These are phyloP conservation scores for Hydropsyche tenuis DNA, from an alignment of 1,140 invertebrate species.

Conservation along the genomic window DNA sequence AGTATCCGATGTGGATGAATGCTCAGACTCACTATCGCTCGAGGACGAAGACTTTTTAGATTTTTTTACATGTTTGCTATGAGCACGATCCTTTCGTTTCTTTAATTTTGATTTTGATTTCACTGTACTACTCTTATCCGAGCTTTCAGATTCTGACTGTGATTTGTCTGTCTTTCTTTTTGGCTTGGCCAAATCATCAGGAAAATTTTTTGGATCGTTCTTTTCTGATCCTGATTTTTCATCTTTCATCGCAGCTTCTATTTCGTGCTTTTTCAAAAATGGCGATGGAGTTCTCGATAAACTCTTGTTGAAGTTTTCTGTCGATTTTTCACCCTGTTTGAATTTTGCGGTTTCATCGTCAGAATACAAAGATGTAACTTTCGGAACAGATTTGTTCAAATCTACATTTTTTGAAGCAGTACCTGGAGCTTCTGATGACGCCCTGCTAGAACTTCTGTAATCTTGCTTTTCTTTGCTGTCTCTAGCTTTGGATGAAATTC, in stretches of 20 bases:
- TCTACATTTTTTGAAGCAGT: constrained; percentile 52
- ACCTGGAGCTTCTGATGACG: constrained; percentile 56
- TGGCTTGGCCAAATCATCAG: constrained; percentile 34
- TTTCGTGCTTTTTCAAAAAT: constrained; percentile 78
- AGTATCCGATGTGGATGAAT: constrained; percentile 67
- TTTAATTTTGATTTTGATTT: constrained; percentile 62
- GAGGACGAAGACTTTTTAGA: constrained; percentile 60
- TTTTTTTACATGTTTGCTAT: constrained; percentile 62
- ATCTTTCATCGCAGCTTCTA: constrained; percentile 62
- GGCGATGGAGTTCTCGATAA: constrained; percentile 80
- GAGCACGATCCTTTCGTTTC: constrained; percentile 59
- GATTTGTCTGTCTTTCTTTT: constrained; percentile 58
- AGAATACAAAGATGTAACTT: constrained; percentile 52
- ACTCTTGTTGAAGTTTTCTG: constrained; percentile 68
- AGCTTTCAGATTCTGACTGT: constrained; percentile 59
- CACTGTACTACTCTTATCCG: constrained; percentile 56
- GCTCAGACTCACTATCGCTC: constrained; percentile 67
- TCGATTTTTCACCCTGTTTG: constrained; percentile 50
- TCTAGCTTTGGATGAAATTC: constrained; percentile 41
- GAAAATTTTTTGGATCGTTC: constrained; percentile 31
- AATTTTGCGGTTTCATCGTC: constrained; percentile 59
- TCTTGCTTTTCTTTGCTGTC: constrained; percentile 43
- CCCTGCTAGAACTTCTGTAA: constrained; percentile 57
- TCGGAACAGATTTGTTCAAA: constrained; percentile 51
- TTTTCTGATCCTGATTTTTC: constrained; percentile 54